Percentiles rank a stretch among this genome's conserved stretches.
Evolutionary conservation across 2,113 vertebrate genomes (phyloP).

Genomic region (Misgurnus anguillicaudatus): DNA sequence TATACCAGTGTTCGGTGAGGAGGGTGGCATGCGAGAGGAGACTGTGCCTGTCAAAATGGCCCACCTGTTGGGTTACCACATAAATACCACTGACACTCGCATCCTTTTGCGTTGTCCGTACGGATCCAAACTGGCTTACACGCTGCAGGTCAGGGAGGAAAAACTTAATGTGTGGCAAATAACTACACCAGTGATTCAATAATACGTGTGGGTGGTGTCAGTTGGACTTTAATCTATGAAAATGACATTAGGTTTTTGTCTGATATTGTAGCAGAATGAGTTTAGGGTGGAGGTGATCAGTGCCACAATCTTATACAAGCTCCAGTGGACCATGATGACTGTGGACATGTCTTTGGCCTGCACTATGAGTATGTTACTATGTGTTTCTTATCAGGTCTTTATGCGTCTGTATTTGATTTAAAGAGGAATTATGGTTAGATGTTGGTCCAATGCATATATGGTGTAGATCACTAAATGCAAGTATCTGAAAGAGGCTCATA

Average conservation of each 20-base stretch:
- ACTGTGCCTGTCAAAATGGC: conserved; percentile 41
- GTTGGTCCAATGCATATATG: no score
- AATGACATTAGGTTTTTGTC: neutral
- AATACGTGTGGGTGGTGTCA: neutral
- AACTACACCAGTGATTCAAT: no score
- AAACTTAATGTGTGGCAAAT: no score
- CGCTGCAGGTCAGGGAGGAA: conserved; percentile 38
- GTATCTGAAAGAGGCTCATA: no score
- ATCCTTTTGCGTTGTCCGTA: conserved; percentile 52
- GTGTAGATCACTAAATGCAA: no score
- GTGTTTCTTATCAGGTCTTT: neutral
- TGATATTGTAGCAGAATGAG: conserved; percentile 39
- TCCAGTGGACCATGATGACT: conserved; percentile 56
- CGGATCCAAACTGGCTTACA: conserved; percentile 48
- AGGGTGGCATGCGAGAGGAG: conserved; percentile 42
- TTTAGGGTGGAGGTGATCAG: conserved; percentile 52
- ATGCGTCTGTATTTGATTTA: neutral
- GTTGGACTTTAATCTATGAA: neutral
- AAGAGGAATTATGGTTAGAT: neutral
- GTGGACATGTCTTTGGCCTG: conserved; percentile 58
- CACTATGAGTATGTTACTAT: conserved; percentile 35
- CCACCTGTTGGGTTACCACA: conserved; percentile 48
- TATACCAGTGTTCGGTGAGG: conserved; percentile 20
- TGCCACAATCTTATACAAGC: conserved; percentile 56
- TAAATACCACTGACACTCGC: conserved; percentile 45